Percentiles rank a stretch among this genome's conserved stretches.
phyloP scores from a whole-genome alignment of 2,888 invertebrate species.

The Beris chalybata region DNA sequence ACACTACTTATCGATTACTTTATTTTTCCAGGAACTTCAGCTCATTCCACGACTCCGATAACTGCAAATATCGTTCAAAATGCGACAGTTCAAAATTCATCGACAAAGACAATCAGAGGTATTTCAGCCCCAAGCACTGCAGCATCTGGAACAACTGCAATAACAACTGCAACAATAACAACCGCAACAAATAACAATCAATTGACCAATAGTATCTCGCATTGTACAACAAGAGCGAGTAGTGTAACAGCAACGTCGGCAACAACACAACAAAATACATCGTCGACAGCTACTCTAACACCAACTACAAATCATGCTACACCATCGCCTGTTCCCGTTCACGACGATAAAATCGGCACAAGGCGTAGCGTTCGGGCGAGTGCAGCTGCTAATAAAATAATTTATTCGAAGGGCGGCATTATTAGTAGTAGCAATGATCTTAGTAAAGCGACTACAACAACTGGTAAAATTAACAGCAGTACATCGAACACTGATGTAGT shows the following conservation, averaged over 20 bases:
- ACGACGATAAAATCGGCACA: constrained; percentile 60
- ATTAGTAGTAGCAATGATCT: constrained; percentile 41
- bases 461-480: constrained; percentile 44
- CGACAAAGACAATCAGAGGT: constrained; percentile 24
- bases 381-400: constrained; percentile 55
- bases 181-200: constrained; percentile 1
- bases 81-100: not conserved
- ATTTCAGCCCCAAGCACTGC: not conserved
- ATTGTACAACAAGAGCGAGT: constrained; percentile 24
- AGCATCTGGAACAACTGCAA: constrained; percentile 1
- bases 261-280: not conserved
- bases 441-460: not conserved
- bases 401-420: constrained; percentile 41
- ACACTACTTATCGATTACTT: not conserved
- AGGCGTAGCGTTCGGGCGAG: constrained; percentile 60
- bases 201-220: constrained; percentile 15
- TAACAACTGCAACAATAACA: constrained; percentile 7
- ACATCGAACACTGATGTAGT: constrained; percentile 43
- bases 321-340: constrained; percentile 36
- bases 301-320: constrained; percentile 22
- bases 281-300: not conserved
- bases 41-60: constrained; percentile 16
- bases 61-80: constrained; percentile 8
- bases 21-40: constrained; percentile 9
- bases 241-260: constrained; percentile 38